Base-by-base conservation (phyloP, 2,797 vertebrate genomes). In the Acrossocheilus wenchowensis region DNA sequence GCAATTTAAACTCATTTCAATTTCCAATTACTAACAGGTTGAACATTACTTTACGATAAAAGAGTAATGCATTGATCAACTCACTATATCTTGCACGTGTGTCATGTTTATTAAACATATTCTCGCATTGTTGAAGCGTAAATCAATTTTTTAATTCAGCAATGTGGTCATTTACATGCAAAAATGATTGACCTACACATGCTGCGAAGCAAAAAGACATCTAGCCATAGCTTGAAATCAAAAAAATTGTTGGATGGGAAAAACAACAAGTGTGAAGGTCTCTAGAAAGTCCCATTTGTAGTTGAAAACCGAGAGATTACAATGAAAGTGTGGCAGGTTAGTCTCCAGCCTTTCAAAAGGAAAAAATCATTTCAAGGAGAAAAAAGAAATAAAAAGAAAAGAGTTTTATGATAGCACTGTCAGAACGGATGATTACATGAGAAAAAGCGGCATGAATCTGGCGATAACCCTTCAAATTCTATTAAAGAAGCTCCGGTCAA, bases 381-480 rank as follows among this genome's bases (percentile, higher is more conserved):
- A 48, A 36, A 87, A 45, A 43, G 50, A 82, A 81, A 81, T 93
- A 88, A 92, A 94, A 93, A 92, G 92, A 94, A 93, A 88, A 89
- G 88, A 57, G 87, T 78, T 90, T 91, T 90, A 88, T 88, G 72
- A 87, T 91, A 92, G 73, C 85, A 89, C 91, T 91, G 91, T 90
- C 91, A 88, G 79, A 45, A 88, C 91, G 88, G 92, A 94, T 92
- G 93, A 93, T 94, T 93, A 93, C 92, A 93, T 73, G 89, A 90
- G 89, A 85, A 60, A 82, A 88, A 26, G 87, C 86, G 12, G 78
- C 41, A 73, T 39, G 91, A 23, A 88, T 88, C 89, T 89, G 7
- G 87, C 92, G 93, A 95, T 94, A 93, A 94, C 90, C 92, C 88
- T 88, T 90, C 80, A 87, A 83, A 92, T 93, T 93, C 93, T 92